Base-by-base conservation (phyloP, 2,113 vertebrate genomes). In the Ctenomys sociabilis region DNA sequence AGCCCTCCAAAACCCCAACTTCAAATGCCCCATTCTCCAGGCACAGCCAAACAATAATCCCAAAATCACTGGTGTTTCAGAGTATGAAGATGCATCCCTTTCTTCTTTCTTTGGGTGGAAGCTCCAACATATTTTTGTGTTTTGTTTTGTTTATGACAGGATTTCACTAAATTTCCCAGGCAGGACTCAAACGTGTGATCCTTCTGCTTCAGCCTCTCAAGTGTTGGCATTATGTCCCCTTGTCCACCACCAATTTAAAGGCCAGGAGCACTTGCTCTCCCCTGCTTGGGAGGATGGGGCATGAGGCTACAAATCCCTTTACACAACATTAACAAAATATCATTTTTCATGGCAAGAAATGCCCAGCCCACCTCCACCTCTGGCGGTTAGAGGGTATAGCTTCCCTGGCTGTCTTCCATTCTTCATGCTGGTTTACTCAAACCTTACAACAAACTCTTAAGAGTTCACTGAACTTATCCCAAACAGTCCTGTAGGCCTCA, bases 51-150 rank as follows among this genome's bases (percentile, higher is more conserved):
- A 90, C 3, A 57, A 30, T 17, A 72, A 72, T 75, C 85, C 35
- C 45, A 86, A 78, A 85, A 85, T 83, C 90, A 84, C 52, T 81
- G 54, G 49, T 78, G 93, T 92, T 49, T 95, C 63, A 66, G 45
- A 86, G 52, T 45, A 77, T 45, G 24, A 77, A 77, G 40, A 45
- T 78, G 59, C 40, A 17, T 6, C 61, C 40, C 61, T 40, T 26
- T 59, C 21, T 3, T 59, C 70, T 73, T 28, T 12, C 13, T 91
- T 93, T 14, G n/a, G 24, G 52, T 9, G 81, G 70, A 93, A 66
- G 28, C 57, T 49, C 16, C 37, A 82, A 77, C 1, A 49, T 35
- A 22, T 90, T 43, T 75, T 75, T 28, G 21, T 43, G 17, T 40
- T 75, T 12, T 75, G 14, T 37, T 21, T 72, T 17, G 57, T 73